A percentile compares a stretch with the other conserved stretches of the same genome.
phyloP scores from a whole-genome alignment of 2,797 vertebrate species.

The Anisognathus igniventris region DNA sequence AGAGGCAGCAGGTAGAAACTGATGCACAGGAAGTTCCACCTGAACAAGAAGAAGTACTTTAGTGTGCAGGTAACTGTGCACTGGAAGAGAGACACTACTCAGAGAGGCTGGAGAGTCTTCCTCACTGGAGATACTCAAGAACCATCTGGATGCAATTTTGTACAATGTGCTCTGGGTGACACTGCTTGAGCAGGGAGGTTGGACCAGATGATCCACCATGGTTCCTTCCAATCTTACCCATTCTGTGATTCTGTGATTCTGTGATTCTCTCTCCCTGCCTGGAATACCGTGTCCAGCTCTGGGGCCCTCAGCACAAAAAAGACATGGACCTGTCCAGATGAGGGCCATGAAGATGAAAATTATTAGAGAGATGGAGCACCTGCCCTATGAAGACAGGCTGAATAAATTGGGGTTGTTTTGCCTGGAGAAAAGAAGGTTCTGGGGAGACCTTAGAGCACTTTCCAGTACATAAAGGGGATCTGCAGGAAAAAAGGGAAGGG shows the following conservation, averaged over 20 bases:
- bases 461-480: not conserved
- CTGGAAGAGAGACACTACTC: not conserved
- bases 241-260: not conserved
- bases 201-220: not conserved
- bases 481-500: not conserved
- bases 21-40: not conserved
- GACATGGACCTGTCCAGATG: not conserved
- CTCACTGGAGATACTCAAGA: not conserved
- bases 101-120: not conserved
- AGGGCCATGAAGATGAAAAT: not conserved
- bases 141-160: not conserved
- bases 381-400: not conserved
- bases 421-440: not conserved
- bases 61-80: not conserved
- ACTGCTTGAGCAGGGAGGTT: not conserved
- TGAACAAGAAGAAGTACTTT: not conserved
- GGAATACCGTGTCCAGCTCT: not conserved
- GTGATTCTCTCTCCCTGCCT: not conserved
- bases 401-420: not conserved
- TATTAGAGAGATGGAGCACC: not conserved
- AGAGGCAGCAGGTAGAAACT: not conserved
- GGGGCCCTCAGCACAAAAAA: not conserved
- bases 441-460: fast-evolving
- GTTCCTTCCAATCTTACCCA: not conserved
- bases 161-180: not conserved